Conservation (phyloP, 2,113 vertebrate genomes). For the Caretta caretta region DNA sequence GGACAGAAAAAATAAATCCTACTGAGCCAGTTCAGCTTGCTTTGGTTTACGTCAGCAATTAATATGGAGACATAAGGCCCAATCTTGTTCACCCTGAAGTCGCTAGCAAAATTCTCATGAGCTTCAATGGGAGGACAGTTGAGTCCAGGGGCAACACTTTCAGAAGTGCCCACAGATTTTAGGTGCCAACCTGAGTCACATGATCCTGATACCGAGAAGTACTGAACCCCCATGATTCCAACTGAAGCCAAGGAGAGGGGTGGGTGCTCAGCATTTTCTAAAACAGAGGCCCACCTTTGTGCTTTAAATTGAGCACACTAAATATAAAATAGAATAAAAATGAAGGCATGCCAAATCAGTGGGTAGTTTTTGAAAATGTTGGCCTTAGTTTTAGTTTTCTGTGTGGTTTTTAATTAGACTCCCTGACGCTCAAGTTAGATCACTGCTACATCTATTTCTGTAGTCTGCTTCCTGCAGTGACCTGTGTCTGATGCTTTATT, state of each 20-base stretch:
- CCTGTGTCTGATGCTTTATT: slow-evolving; percentile 18
- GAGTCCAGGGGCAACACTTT: background rate
- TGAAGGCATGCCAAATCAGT: background rate
- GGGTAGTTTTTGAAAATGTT: slow-evolving; percentile 10
- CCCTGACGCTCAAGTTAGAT: background rate
- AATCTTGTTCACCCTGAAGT: background rate
- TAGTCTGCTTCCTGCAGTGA: background rate
- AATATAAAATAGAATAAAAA: background rate
- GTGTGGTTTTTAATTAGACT: background rate
- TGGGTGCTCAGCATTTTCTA: background rate
- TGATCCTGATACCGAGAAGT: background rate
- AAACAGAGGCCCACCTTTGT: background rate
- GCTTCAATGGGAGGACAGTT: background rate
- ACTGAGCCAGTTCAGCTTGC: background rate
- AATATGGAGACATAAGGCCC: background rate
- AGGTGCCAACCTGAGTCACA: background rate
- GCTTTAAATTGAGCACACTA: background rate
- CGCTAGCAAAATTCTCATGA: background rate
- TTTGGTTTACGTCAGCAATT: background rate
- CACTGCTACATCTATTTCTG: background rate
- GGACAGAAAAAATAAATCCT: background rate
- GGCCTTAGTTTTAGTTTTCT: slow-evolving; percentile 10
- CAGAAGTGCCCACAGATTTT: background rate
- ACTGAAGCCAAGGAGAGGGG: background rate
- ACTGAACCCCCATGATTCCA: background rate